Base-by-base conservation (phyloP, 2,113 vertebrate genomes). In the Varanus salvator region DNA sequence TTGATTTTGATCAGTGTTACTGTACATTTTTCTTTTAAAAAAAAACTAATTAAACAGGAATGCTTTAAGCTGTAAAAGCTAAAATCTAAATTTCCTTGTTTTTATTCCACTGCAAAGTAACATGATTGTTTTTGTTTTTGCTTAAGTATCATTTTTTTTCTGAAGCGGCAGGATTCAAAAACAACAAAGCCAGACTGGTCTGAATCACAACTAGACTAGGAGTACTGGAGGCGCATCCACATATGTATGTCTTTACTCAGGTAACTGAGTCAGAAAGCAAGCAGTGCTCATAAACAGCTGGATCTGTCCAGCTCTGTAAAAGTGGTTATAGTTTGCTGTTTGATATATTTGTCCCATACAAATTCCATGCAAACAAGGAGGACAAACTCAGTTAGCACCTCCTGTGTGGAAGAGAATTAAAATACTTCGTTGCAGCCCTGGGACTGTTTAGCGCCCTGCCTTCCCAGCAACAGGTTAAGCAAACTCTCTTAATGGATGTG, bases 1-100 rank as follows among this genome's bases (percentile, higher is more conserved):
- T 96, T 97, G 96, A 97, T 95, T 94, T 96, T 94, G 96, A 96
- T 96, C 97, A 97, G 97, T 97, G 96, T 98, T 97, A 97, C 12
- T 96, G 95, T 97, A 97, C 64, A 85, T 85, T 71, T 84, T 89
- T 76, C 50, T 88, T 85, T 95, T 78, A 44, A 72, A 96, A 95
- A 95, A 86, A 94, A 95, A 96, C 95, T 97, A 95, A 97, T 97
- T 96, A 96, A 96, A 96, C 94, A 93, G 91, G 92, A 97, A 97
- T 97, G 97, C 96, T 96, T 97, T 95, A 94, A 96, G 96, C 96
- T 96, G 97, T 97, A 96, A 96, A 95, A 95, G 93, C 95, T 96
- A 95, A 96, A 94, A 90, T 96, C 94, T 76, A 96, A 95, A 93
- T 94, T 95, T 93, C 95, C 95, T 97, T 96, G 95, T 96, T 95